These are phyloP conservation scores for Platichthys stellatus DNA, from an alignment of 2,113 vertebrate genomes.

Conservation along the genomic window DNA sequence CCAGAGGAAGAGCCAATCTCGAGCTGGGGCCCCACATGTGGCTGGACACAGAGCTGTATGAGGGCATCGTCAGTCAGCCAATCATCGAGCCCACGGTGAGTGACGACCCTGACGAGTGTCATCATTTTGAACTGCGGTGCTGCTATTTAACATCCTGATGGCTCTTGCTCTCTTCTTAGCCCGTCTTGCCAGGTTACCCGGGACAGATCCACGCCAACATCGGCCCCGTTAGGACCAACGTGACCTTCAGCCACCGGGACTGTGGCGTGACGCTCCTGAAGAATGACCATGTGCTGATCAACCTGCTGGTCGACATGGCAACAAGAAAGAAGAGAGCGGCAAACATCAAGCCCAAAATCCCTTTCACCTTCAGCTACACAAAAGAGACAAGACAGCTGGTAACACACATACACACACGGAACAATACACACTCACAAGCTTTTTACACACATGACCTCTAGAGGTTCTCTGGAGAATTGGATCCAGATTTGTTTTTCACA, in stretches of 20 bases:
- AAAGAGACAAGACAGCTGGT: conserved; percentile 72
- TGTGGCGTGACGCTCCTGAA: conserved; percentile 71
- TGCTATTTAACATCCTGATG: neutral
- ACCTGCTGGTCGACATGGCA: conserved; percentile 60
- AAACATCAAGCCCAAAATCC: conserved; percentile 77
- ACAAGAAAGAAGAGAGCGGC: conserved; percentile 57
- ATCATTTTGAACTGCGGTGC: neutral
- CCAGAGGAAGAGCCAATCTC: rapidly evolving
- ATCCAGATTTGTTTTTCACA: too few species aligned
- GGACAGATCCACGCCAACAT: conserved; percentile 77
- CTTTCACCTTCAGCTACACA: conserved; percentile 77
- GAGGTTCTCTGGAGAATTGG: too few species aligned
- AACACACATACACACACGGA: neutral
- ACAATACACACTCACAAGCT: neutral
- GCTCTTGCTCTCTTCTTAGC: conserved; percentile 9
- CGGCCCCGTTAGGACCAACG: conserved; percentile 66
- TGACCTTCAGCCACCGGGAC: conserved; percentile 70
- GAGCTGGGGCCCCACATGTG: conserved; percentile 25
- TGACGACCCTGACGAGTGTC: neutral
- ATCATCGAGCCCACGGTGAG: conserved; percentile 67
- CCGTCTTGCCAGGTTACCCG: conserved; percentile 43
- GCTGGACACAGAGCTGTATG: conserved; percentile 71
- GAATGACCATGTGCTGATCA: conserved; percentile 76
- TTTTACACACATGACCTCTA: too few species aligned
- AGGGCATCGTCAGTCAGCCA: conserved; percentile 74